Evolutionary conservation across 23 tunicate genomes (phyloP).

Genomic region (Clavelina lepadiformis): DNA sequence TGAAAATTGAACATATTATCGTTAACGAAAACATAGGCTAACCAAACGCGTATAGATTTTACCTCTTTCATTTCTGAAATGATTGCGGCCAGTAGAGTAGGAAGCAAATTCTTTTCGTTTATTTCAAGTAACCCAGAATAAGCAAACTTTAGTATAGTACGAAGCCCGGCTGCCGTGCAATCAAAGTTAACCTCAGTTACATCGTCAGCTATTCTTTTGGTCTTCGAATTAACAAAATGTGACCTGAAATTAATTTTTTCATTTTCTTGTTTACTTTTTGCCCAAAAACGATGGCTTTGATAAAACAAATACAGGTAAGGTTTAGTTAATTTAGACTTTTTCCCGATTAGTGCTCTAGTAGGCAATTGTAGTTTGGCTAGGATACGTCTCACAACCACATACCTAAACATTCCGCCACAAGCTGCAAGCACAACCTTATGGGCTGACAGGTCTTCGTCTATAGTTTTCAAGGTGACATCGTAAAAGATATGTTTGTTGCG

Average conservation of each 20-base stretch:
- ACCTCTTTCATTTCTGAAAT: constrained; percentile 73
- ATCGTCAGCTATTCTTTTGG: constrained; percentile 33
- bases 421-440: constrained; percentile 82
- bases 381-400: too few relatives aligned
- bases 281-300: background rate
- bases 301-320: too few relatives aligned
- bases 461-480: constrained; percentile 50
- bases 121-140: constrained; percentile 63
- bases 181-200: constrained; percentile 39
- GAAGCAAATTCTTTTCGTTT: constrained; percentile 41
- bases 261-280: background rate
- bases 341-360: too few relatives aligned
- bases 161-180: constrained; percentile 61
- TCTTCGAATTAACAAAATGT: constrained; percentile 52
- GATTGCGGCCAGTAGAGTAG: constrained; percentile 48
- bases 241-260: constrained; percentile 30
- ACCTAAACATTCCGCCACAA: constrained; percentile 90
- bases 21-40: too few relatives aligned
- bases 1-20: too few relatives aligned
- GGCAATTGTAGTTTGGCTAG: too few relatives aligned
- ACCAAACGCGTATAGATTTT: too few relatives aligned
- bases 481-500: constrained; percentile 58
- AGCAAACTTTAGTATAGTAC: constrained; percentile 64
- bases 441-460: constrained; percentile 42
- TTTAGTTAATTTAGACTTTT: too few relatives aligned